These are phyloP conservation scores for Eretmochelys imbricata DNA, from an alignment of 2,113 vertebrate species.

Conservation along the genomic window DNA sequence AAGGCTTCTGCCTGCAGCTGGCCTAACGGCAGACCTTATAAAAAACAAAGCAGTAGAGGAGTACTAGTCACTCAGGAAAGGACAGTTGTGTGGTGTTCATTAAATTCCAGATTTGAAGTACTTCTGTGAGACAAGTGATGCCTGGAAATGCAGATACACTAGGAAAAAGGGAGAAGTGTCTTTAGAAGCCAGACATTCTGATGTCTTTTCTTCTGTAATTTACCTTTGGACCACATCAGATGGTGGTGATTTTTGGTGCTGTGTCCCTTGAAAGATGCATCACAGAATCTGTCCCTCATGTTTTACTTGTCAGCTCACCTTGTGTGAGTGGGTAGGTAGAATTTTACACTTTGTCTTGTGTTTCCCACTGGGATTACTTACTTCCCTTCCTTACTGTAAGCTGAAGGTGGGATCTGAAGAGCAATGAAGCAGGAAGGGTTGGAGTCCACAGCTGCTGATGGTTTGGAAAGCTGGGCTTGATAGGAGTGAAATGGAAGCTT, in stretches of 20 bases:
- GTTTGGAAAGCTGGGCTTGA: background rate
- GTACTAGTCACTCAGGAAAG: background rate
- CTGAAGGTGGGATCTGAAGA: background rate
- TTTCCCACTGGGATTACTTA: background rate
- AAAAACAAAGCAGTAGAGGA: background rate
- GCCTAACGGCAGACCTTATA: background rate
- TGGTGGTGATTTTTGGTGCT: background rate
- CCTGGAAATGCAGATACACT: background rate
- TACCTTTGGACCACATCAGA: background rate
- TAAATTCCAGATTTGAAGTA: background rate
- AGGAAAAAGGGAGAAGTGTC: background rate
- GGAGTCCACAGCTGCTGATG: background rate
- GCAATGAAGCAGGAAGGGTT: background rate
- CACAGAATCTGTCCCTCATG: background rate
- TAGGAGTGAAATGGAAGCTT: background rate
- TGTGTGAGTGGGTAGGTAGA: background rate
- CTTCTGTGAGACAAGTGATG: background rate
- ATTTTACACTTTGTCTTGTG: accelerated
- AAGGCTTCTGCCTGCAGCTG: background rate
- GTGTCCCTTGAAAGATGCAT: background rate
- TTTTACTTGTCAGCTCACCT: background rate
- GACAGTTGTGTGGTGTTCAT: background rate
- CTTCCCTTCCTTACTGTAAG: background rate
- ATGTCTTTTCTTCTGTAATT: background rate
- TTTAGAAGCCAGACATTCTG: background rate